These are phyloP conservation scores for Tenrec ecaudatus DNA, from an alignment of 2,113 vertebrate species.

Conservation along the genomic window DNA sequence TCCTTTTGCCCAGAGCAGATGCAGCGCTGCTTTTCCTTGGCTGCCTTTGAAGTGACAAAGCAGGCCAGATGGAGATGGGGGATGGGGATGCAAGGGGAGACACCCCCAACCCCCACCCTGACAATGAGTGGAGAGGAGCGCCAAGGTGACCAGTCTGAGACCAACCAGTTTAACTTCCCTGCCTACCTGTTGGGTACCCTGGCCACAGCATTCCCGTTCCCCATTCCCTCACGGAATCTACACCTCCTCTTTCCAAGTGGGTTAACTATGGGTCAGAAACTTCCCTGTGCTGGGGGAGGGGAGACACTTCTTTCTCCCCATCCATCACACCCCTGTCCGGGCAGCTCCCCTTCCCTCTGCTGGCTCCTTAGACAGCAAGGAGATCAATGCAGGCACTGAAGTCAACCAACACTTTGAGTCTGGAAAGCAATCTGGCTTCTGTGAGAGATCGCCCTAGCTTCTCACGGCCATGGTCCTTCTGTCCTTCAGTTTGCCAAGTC, in stretches of 20 bases:
- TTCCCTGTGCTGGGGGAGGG: background rate
- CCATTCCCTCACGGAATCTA: slow-evolving; percentile 22
- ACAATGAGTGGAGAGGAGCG: background rate
- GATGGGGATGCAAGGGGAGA: background rate
- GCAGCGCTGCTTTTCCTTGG: background rate
- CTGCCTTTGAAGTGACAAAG: background rate
- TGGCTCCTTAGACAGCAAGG: slow-evolving; percentile 51
- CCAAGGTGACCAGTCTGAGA: background rate
- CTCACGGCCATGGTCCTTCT: background rate
- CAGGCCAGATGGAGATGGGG: background rate
- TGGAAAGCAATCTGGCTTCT: background rate
- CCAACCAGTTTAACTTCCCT: slow-evolving; percentile 41
- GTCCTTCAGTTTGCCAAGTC: background rate
- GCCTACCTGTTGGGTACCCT: slow-evolving; percentile 74
- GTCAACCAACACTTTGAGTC: background rate
- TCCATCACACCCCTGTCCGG: slow-evolving; percentile 47
- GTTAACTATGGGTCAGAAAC: slow-evolving; percentile 3
- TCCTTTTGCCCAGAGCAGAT: background rate
- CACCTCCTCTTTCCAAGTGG: slow-evolving; percentile 18
- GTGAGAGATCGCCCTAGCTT: background rate
- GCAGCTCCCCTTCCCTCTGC: slow-evolving; percentile 30
- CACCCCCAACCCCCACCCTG: background rate
- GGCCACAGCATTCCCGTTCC: background rate
- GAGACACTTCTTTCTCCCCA: background rate
- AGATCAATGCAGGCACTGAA: background rate